Conservation (phyloP, 2,888 invertebrate species). For the Ichneumoninae sp. region DNA sequence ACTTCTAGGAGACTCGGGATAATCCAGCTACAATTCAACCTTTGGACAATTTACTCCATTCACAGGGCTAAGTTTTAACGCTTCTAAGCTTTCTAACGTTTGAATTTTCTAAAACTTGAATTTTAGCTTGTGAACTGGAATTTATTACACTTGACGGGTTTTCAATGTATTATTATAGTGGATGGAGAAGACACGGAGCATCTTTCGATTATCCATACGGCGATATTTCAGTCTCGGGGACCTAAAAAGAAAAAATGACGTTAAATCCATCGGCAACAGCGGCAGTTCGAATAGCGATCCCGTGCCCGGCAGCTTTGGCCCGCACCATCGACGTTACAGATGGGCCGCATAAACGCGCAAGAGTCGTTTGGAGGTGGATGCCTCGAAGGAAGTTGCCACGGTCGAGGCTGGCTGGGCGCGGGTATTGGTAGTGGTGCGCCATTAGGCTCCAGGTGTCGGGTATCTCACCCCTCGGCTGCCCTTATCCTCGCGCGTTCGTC, state of each 20-base stretch:
- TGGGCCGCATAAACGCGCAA: conserved; percentile 72
- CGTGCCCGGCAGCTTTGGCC: conserved; percentile 68
- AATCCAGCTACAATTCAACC: no score
- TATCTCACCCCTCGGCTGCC: conserved; percentile 74
- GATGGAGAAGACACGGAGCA: no score
- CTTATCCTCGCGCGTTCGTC: conserved; percentile 63
- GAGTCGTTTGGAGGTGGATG: conserved; percentile 74
- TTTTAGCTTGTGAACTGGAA: no score
- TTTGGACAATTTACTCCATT: no score
- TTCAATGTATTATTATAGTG: no score
- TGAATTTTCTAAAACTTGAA: no score
- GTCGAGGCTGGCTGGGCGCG: conserved; percentile 18
- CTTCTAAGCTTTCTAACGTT: no score
- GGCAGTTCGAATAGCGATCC: conserved; percentile 3
- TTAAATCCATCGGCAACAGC: conserved; percentile 49
- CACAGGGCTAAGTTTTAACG: no score
- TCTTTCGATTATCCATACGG: conserved; percentile 52
- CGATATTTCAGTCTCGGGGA: conserved; percentile 48
- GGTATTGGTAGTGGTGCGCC: conserved; percentile 66
- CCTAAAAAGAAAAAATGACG: conserved; percentile 56
- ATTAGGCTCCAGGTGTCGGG: conserved; percentile 81
- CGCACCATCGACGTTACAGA: conserved; percentile 72
- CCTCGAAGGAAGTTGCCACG: conserved; percentile 54
- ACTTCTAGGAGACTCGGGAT: no score
- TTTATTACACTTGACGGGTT: no score